Conservation (phyloP, 1,140 invertebrate genomes). For the Nasonia vitripennis region DNA sequence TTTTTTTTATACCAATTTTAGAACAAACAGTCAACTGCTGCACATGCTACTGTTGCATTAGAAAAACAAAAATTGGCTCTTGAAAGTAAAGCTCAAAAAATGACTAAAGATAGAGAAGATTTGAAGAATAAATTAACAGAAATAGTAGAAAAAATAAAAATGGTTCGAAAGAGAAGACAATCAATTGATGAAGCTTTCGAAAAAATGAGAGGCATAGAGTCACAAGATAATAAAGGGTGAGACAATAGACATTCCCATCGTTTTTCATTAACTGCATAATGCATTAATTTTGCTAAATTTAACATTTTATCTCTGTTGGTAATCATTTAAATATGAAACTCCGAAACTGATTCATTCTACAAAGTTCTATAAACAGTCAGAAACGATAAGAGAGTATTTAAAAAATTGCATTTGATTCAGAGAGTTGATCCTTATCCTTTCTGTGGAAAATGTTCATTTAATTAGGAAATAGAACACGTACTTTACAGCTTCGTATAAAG, state of each 20-base stretch:
- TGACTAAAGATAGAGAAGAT: constrained; percentile 69
- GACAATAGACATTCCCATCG: constrained; percentile 9
- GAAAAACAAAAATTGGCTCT: constrained; percentile 77
- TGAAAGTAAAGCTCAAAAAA: constrained; percentile 70
- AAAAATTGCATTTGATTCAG: no score
- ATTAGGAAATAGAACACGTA: no score
- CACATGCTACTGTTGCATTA: constrained; percentile 62
- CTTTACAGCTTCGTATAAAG: no score
- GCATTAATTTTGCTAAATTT: no score
- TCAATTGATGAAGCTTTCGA: constrained; percentile 66
- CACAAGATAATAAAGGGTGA: constrained; percentile 75
- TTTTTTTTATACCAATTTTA: constrained; percentile 3
- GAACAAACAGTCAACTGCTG: background rate
- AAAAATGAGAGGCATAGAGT: constrained; percentile 73
- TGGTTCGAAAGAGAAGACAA: constrained; percentile 58
- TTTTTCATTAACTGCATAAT: background rate
- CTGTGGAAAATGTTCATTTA: no score
- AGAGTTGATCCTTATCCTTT: no score
- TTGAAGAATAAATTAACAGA: constrained; percentile 65
- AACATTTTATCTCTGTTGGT: no score
- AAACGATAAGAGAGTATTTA: no score
- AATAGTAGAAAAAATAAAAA: constrained; percentile 59
- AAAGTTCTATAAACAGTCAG: no score
- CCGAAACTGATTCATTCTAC: no score
- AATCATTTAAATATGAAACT: no score